Conservation (phyloP, 1,140 invertebrate species). For the Calephelis virginiensis region DNA sequence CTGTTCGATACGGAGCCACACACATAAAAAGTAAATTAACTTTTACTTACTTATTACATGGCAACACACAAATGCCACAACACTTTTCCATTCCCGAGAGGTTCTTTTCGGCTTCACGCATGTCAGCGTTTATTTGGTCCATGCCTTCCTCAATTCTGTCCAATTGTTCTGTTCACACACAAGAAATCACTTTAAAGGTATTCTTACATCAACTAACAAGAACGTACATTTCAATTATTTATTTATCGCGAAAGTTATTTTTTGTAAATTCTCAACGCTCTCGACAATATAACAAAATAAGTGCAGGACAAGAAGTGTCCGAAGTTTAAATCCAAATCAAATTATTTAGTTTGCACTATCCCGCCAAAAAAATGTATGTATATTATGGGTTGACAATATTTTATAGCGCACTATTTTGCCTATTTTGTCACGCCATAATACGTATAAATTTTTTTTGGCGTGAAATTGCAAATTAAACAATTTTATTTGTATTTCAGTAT, state of each 20-base stretch:
- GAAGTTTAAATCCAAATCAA: no score
- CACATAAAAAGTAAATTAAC: no score
- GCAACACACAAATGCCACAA: slow-evolving; percentile 97
- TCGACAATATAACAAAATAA: slow-evolving; percentile 68
- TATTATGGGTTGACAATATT: no score
- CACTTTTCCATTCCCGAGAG: slow-evolving; percentile 99
- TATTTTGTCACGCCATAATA: no score
- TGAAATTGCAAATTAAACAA: no score
- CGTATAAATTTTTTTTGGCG: no score
- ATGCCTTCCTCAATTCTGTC: slow-evolving; percentile 99
- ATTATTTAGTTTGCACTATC: no score
- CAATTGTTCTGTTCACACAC: slow-evolving; percentile 92
- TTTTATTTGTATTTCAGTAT: no score
- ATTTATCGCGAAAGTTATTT: slow-evolving; percentile 41
- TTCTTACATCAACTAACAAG: slow-evolving; percentile 31
- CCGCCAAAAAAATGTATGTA: no score
- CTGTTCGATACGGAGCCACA: no score
- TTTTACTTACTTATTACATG: slow-evolving; percentile 95
- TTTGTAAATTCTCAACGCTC: slow-evolving; percentile 78
- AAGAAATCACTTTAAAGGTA: slow-evolving; percentile 52
- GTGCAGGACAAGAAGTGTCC: slow-evolving; percentile 55
- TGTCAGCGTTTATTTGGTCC: slow-evolving; percentile 99
- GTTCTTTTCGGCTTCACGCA: slow-evolving; percentile 99
- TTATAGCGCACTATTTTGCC: no score
- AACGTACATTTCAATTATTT: slow-evolving; percentile 14